Base-by-base conservation (phyloP, 1,140 invertebrate genomes). In the Pachyrhynchus sulphureomaculatus region DNA sequence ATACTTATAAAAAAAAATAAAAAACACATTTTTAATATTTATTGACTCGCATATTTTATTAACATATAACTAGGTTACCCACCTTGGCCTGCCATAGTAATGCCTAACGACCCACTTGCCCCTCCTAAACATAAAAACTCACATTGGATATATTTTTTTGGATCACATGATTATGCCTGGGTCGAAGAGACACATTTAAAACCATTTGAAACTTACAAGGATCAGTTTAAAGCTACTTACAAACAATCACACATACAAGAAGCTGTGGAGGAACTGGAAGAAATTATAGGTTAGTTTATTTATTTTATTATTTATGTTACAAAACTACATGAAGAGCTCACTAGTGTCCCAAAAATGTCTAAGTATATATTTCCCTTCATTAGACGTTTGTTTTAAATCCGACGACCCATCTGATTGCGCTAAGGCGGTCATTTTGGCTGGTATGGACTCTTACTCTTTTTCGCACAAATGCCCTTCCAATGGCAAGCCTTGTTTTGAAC, bases 71-170 rank as follows among this genome's bases (percentile, higher is more conserved):
- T 23, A 83, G 91, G 92, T 70, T 96, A 92, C 80, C 90, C 91
- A 59, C 90, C 91, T 61, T 96, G 93, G 93, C 92, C 93, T 36
- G 92, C 89, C 78, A 89, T 90, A 85, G 92, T 95, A 85, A 88
- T 89, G 86, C 45, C 58, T 47, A 63, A 69, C 59, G 68, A 70
- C 68, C 87, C 88, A 4, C 82, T 84, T 15, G 79, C 84, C 57
- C 85, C 62, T 9, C 36, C 55, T 42, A 61, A 51, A 58, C 88
- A 61, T 72, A 87, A 69, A 87, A 85, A 73, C 84, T 83, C 84
- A 49, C 88, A 93, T 68, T 96, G 92, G 79, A 91, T 96, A 60
- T 95, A 89, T 77, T 96, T 97, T 79, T 96, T 93, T 82, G 94
- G 94, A 44, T 88, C 89, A 29, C 88, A 93, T 67, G 95, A 96